Evolutionary conservation across 2,797 vertebrate genomes (phyloP).

Genomic region (Fundulus diaphanus): DNA sequence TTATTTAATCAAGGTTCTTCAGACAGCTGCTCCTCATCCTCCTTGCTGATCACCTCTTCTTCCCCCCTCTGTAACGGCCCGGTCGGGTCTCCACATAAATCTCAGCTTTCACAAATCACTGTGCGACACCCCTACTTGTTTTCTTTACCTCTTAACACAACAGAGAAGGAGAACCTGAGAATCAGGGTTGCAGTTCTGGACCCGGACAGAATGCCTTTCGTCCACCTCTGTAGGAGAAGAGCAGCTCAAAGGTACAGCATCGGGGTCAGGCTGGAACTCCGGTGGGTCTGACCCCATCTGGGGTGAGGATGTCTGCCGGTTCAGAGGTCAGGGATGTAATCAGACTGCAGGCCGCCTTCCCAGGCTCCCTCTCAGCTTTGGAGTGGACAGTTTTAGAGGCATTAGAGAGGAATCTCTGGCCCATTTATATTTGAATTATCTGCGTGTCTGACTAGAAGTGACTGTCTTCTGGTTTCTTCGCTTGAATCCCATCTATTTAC

Average conservation of each 20-base stretch:
- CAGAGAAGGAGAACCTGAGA: conserved; percentile 63
- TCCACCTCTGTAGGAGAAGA: conserved; percentile 42
- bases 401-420: conserved; percentile 39
- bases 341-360: conserved; percentile 81
- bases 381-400: conserved; percentile 32
- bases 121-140: conserved; percentile 58
- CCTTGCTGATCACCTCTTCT: conserved; percentile 36
- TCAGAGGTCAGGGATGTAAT: conserved; percentile 79
- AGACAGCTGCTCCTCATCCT: conserved; percentile 35
- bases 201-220: conserved; percentile 66
- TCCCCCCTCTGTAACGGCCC: conserved; percentile 25
- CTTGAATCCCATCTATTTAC: conserved; percentile 26
- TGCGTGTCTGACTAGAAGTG: conserved; percentile 35
- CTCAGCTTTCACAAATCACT: conserved; percentile 70
- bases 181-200: conserved; percentile 48
- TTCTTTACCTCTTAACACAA: conserved; percentile 74
- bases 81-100: conserved; percentile 59
- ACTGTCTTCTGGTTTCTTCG: conserved; percentile 23
- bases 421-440: conserved; percentile 35
- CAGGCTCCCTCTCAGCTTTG: conserved; percentile 64
- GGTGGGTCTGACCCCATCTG: conserved; percentile 75
- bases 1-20: not conserved
- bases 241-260: conserved; percentile 39
- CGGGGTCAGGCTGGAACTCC: conserved; percentile 75
- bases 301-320: conserved; percentile 68